Percentiles rank a stretch among this genome's conserved stretches.
Evolutionary conservation across 2,888 invertebrate species (phyloP).

Genomic region (Leucophenga montana): DNA sequence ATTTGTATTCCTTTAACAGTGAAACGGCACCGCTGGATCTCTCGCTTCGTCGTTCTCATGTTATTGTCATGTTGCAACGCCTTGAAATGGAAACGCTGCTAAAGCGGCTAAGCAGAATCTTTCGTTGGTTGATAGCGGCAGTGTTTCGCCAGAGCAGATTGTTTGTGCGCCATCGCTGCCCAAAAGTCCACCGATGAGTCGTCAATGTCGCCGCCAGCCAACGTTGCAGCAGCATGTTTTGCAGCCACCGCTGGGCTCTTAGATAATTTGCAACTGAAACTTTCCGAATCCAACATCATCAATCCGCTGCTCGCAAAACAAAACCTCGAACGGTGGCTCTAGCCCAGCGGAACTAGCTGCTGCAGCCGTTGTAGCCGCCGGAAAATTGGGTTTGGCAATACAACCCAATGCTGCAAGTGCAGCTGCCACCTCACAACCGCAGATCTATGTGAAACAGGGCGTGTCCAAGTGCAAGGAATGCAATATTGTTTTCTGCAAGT

Average conservation of each 20-base stretch:
- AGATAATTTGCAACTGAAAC: constrained; percentile 62
- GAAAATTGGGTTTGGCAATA: constrained; percentile 78
- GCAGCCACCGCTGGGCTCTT: constrained; percentile 50
- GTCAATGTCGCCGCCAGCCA: constrained; percentile 70
- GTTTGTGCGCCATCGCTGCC: constrained; percentile 84
- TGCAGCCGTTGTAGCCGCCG: constrained; percentile 72
- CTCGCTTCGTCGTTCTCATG: constrained; percentile 81
- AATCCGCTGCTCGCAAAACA: constrained; percentile 70
- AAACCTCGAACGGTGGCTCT: constrained; percentile 64
- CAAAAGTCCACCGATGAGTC: constrained; percentile 80
- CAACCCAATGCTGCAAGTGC: constrained; percentile 75
- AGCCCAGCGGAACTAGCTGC: constrained; percentile 69
- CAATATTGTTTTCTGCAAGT: constrained; percentile 96
- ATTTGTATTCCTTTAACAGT: constrained; percentile 52
- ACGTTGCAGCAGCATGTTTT: constrained; percentile 50
- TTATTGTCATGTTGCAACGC: constrained; percentile 72
- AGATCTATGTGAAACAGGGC: constrained; percentile 90
- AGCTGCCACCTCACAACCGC: constrained; percentile 75
- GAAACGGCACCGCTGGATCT: constrained; percentile 85
- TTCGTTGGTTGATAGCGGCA: constrained; percentile 73
- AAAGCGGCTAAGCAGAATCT: constrained; percentile 84
- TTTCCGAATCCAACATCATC: constrained; percentile 60
- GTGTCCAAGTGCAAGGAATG: constrained; percentile 98
- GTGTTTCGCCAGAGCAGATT: constrained; percentile 82
- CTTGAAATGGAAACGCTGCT: constrained; percentile 75